phyloP scores from a whole-genome alignment of 2,888 invertebrate species.

The Hydraecia micacea region DNA sequence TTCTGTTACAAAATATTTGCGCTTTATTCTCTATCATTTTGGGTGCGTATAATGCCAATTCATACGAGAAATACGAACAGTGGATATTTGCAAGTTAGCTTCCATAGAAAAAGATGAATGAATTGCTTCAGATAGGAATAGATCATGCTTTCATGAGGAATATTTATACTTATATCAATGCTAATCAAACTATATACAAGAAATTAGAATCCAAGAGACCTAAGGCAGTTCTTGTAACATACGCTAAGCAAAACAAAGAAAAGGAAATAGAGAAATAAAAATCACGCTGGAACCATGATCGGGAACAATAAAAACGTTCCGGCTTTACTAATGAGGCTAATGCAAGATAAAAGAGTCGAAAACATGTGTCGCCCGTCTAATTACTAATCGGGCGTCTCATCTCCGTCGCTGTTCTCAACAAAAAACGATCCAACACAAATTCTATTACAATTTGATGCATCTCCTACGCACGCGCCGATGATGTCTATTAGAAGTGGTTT shows the following conservation, averaged over 20 bases:
- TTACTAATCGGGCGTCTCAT: slow-evolving; percentile 88
- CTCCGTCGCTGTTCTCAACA: slow-evolving; percentile 77
- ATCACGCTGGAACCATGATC: slow-evolving; percentile 60
- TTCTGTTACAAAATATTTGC: slow-evolving; percentile 62
- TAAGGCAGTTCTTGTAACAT: neutral
- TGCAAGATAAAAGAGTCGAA: slow-evolving; percentile 83
- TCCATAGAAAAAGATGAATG: slow-evolving; percentile 5
- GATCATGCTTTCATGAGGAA: too few relatives aligned
- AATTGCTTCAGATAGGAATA: neutral
- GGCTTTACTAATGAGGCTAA: slow-evolving; percentile 81
- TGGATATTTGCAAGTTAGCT: slow-evolving; percentile 24
- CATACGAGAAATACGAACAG: slow-evolving; percentile 21
- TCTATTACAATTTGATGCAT: slow-evolving; percentile 82
- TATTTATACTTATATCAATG: too few relatives aligned
- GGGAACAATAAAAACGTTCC: slow-evolving; percentile 76
- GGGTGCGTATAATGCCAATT: slow-evolving; percentile 52
- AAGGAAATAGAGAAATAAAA: slow-evolving; percentile 42
- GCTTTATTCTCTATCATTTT: slow-evolving; percentile 62
- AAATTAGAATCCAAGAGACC: slow-evolving; percentile 1
- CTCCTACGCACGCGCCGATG: slow-evolving; percentile 81
- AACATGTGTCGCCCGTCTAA: slow-evolving; percentile 89
- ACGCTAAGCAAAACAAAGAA: slow-evolving; percentile 22
- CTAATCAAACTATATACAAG: neutral
- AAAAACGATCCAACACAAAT: slow-evolving; percentile 84
- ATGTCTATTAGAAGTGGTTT: slow-evolving; percentile 9